These are phyloP conservation scores for Corythoichthys intestinalis DNA, from an alignment of 2,113 vertebrate species.

Conservation along the genomic window DNA sequence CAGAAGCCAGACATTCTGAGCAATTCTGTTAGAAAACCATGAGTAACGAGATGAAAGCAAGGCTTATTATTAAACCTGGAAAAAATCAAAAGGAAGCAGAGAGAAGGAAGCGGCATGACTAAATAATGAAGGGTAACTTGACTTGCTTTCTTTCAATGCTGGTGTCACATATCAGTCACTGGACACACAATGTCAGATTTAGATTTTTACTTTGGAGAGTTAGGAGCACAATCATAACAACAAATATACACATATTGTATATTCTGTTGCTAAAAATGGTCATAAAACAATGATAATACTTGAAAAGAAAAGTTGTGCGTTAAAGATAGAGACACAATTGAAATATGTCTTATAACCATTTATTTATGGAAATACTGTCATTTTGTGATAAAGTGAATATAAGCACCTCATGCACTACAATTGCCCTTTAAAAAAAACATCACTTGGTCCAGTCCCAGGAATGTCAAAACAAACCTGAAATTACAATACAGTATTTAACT, in stretches of 20 bases:
- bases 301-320: background rate
- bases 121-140: conserved; percentile 57
- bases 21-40: background rate
- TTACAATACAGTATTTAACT: conserved; percentile 3
- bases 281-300: background rate
- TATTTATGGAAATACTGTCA: conserved; percentile 19
- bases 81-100: conserved; percentile 9
- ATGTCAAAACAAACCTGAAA: conserved; percentile 7
- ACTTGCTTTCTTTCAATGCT: conserved; percentile 34
- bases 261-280: too few species aligned
- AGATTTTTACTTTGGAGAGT: conserved; percentile 1
- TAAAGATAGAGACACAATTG: conserved; percentile 8
- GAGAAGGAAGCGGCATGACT: conserved; percentile 18
- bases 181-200: background rate
- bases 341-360: conserved; percentile 24
- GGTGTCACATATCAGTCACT: conserved; percentile 42
- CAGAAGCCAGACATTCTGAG: background rate
- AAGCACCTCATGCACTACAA: background rate
- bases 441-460: conserved; percentile 5
- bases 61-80: background rate
- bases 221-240: background rate
- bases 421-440: conserved; percentile 10
- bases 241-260: background rate
- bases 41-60: background rate
- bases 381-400: conserved; percentile 15